Evolutionary conservation across 2,888 invertebrate species (phyloP), one percentile per base, ranked within the genome.

Genomic region (Branchellion lobata): DNA sequence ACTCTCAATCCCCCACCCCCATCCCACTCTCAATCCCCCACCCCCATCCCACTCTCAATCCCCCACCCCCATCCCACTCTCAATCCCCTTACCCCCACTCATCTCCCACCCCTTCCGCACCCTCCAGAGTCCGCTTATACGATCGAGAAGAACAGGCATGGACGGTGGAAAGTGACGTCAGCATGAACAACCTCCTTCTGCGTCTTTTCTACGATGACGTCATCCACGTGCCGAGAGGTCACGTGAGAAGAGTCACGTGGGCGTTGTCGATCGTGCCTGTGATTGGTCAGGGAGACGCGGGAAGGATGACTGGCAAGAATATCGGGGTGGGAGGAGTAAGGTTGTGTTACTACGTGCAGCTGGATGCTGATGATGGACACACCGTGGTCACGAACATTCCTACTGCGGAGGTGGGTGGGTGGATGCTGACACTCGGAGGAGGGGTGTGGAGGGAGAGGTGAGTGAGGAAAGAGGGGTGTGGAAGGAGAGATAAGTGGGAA

Each of bases 71-170:
- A 8, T 14, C 14, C 40, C 14, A 5, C 14, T 14, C 14, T 14
- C 40, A 40, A 5, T 14, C 14, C 40, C 40, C 40, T 14, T 14
- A 8, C 40, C 14, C 40, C 40, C 40, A 8, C 40, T 40, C 40
- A 8, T 14, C 14, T 14, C 40, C 40, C 40, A 5, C 40, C 40
- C 14, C 14, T 14, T 14, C 40, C 40, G 5, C 40, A 8, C 40
- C 40, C 40, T 40, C 40, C 14, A 57, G 61, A 51, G 84, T 86
- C 0, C 90, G 91, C 36, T 92, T 92, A 86, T 93, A 93, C 87
- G 93, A 93, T 87, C 89, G 92, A 14, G 93, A 93, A 87, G 93
- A 93, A 85, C 92, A 92, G 85, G 92, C 92, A 5, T 93, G 93
- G 93, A 90, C 91, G 77, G 89, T 93, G 80, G 91, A 93, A 83